These are phyloP conservation scores for Zosterops borbonicus DNA, from an alignment of 2,113 vertebrate genomes.

Conservation along the genomic window DNA sequence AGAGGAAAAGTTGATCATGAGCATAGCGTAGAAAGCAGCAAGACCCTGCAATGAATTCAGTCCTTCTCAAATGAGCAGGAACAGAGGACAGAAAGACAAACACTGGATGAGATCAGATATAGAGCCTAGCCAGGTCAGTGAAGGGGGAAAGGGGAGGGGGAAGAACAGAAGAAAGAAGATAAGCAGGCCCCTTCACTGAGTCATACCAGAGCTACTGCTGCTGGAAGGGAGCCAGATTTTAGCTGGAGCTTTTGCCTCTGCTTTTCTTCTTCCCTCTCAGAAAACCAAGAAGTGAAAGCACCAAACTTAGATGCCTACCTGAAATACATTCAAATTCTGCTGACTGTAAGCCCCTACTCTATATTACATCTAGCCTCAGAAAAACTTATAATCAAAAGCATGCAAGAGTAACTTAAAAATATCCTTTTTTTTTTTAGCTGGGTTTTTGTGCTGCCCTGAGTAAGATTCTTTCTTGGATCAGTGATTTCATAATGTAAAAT, in stretches of 20 bases:
- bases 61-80: background rate
- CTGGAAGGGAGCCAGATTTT: slow-evolving; percentile 31
- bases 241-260: background rate
- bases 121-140: background rate
- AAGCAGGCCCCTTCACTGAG: slow-evolving; percentile 44
- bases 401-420: background rate
- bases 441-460: background rate
- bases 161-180: slow-evolving; percentile 34
- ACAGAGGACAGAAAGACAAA: background rate
- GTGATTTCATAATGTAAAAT: background rate
- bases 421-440: background rate
- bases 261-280: background rate
- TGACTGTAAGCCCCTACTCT: background rate
- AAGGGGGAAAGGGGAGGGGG: slow-evolving; percentile 6
- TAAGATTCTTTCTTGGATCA: background rate
- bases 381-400: background rate
- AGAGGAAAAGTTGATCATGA: background rate
- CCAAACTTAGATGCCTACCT: background rate
- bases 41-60: background rate
- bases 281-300: background rate
- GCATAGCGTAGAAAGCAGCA: accelerated
- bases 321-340: background rate
- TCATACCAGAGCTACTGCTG: slow-evolving; percentile 64
- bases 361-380: background rate
- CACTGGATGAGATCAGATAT: background rate